Base-by-base conservation (phyloP, 1,140 invertebrate genomes). In the Neodiprion pinetum region DNA sequence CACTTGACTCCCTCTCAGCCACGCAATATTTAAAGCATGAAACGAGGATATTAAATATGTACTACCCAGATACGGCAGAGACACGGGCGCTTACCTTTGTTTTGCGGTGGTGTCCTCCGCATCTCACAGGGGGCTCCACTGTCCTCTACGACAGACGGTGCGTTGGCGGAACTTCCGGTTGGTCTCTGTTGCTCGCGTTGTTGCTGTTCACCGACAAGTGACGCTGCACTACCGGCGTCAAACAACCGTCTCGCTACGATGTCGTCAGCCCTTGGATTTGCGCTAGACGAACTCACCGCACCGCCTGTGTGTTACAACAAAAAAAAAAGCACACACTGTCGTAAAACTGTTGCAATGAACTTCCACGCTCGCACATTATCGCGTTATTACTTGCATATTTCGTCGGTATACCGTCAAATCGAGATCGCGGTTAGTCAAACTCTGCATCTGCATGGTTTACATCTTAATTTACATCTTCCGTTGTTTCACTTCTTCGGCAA, bases 51-150 rank as follows among this genome's bases (percentile, higher is more conserved):
- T 65, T 17, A 12, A 71, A 48, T 72, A 72, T 72, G 23, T 73
- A 10, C 48, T 73, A 10, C 48, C 72, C 50, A 3, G 74, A 78
- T 48, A 9, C 2, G 28, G 28, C 28, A 40, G 28, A 40, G 28
- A 40, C 2, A 40, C 28, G 28, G 28, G 28, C 1, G 76, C 75
- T 82, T 71, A 88, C 87, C 83, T 87, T 88, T 88, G 83, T 86
- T 87, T 78, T 87, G 85, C 76, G 84, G 84, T 85, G 85, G 85
- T 86, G 87, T 87, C 68, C 85, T 88, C 78, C 87, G 86, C 88
- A 89, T 89, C 75, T 88, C 87, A 88, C 82, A 87, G 80, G 80
- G 79, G 80, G 80, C 82, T 82, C 82, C 84, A 86, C 83, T 81
- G 53, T 84, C 79, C 76, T 84, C 81, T 76, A 75, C 79, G 72